Evolutionary conservation across 2,888 invertebrate genomes (phyloP).

Genomic region (Megaustenia siamemsis): DNA sequence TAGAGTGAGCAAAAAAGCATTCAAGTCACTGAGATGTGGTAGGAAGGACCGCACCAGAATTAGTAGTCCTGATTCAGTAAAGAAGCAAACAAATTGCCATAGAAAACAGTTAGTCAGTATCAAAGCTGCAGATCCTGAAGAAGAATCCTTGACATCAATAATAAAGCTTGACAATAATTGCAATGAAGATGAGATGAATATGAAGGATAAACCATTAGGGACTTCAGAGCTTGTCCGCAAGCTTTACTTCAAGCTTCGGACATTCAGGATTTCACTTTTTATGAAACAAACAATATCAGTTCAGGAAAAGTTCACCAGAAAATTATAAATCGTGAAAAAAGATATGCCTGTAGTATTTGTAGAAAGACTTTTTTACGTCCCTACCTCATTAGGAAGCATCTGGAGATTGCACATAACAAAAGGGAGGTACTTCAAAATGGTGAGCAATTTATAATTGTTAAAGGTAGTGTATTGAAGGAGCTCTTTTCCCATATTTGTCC

Average conservation of each 20-base stretch:
- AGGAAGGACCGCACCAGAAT: background rate
- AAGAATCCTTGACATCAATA: background rate
- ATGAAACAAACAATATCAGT: background rate
- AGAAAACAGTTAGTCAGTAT: background rate
- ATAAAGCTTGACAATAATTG: background rate
- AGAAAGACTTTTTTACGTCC: background rate
- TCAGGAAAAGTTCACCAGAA: background rate
- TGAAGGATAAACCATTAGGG: background rate
- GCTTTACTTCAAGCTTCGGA: conserved; percentile 8
- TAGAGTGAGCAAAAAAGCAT: background rate
- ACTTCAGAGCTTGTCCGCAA: conserved; percentile 10
- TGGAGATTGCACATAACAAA: conserved; percentile 6
- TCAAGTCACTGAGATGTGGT: background rate
- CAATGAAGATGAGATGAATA: background rate
- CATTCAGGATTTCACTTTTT: conserved; percentile 1
- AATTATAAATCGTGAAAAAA: background rate
- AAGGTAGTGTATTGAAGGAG: background rate
- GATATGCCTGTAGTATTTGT: conserved; percentile 17
- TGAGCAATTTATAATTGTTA: background rate
- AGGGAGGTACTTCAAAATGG: conserved; percentile 6
- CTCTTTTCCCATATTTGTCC: background rate
- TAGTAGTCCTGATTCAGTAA: background rate
- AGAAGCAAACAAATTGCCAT: background rate
- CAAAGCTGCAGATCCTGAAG: background rate
- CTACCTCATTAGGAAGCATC: background rate